Conservation (phyloP, 2,797 vertebrate genomes). For the Gymnothorax reevesii region DNA sequence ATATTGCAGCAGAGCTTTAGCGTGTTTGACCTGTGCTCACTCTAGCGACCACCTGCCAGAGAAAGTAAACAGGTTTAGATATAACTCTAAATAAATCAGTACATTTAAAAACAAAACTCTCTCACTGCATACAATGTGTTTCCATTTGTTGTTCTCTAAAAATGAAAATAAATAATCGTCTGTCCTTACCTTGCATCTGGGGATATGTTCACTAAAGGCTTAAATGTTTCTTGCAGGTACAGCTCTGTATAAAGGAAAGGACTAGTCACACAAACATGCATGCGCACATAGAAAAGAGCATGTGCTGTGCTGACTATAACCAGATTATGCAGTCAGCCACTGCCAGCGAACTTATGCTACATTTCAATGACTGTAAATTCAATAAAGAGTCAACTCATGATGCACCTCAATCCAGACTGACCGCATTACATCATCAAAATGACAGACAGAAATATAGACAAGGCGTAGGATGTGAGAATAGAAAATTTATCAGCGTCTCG, state of each 20-base stretch:
- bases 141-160: not conserved
- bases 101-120: not conserved
- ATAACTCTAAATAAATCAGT: not conserved
- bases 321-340: no score
- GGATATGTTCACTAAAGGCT: constrained; percentile 95
- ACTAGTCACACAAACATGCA: not conserved
- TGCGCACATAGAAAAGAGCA: not conserved
- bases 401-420: not conserved
- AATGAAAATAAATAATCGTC: not conserved
- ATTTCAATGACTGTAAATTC: not conserved
- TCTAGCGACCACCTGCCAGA: not conserved
- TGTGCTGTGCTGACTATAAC: not conserved
- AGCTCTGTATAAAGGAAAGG: constrained; percentile 76
- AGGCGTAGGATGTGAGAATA: not conserved
- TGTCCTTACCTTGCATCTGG: constrained; percentile 87
- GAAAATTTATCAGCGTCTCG: not conserved
- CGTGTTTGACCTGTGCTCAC: not conserved
- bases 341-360: not conserved
- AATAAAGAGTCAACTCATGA: not conserved
- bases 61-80: not conserved
- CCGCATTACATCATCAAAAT: not conserved
- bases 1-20: not conserved
- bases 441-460: not conserved
- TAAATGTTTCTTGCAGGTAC: constrained; percentile 98
- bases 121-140: not conserved